Evolutionary conservation across 2,113 vertebrate species (phyloP), one percentile per base, ranked within the genome.

Genomic region (Odontesthes bonariensis): DNA sequence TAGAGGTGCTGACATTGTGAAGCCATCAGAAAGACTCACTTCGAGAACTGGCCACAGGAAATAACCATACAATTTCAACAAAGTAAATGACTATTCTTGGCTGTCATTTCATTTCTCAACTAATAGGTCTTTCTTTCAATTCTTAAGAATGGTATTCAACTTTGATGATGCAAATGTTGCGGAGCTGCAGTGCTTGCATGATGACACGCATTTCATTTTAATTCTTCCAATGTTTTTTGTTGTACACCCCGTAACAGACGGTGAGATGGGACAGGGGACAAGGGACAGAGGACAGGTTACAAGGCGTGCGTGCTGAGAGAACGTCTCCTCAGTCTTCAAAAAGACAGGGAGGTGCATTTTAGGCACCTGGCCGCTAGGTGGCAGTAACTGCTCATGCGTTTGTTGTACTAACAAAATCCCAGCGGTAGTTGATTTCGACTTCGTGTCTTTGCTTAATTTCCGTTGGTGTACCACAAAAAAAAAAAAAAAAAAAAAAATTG

Each of bases 291-390:
- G 77, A 89, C 55, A 17, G 35, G 12, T 55, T 8, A 56, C 27
- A 40, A 72, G 38, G 40, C 59, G 56, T 75, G 80, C 84, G 83
- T 82, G 80, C 57, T 76, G 84, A 79, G 88, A 87, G 76, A 88
- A 56, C n/a, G 14, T 10, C 4, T 9, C 78, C 56, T 87, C 27
- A 3, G 2, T 27, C 27, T 53, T 38, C 69, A 53, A 31, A 31
- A 16, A 22, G 44, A 17, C 27, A 59, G 11, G 10, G 19, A 60
- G 9, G 5, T 75, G 79, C 51, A 74, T 0, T 75, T 54, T 27
- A 13, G 31, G 6, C 62, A 86, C 79, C 79, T 87, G 82, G 60
- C 81, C 90, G 11, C 72, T 75, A 74, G 90, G 60, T 79, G 86
- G 59, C 75, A 65, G 68, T 51, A 61, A 58, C 71, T 10, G 4